These are phyloP conservation scores for Enhydra lutris DNA, from an alignment of 2,113 vertebrate genomes.

Conservation along the genomic window DNA sequence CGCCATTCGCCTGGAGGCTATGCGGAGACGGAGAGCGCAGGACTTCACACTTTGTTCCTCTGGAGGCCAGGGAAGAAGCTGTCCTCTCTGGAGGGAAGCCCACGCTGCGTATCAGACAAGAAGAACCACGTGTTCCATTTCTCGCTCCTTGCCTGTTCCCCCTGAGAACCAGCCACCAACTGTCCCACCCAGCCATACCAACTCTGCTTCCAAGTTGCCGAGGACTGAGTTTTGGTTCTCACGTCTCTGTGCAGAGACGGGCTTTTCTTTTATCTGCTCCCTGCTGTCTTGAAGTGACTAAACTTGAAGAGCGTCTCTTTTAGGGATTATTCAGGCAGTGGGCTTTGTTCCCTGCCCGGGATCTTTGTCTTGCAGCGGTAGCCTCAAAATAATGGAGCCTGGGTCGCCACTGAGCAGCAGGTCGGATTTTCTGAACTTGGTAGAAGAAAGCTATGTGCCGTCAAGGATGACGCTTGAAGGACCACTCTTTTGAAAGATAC, in stretches of 20 bases:
- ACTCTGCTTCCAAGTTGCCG: no score
- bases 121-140: accelerated
- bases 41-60: not conserved
- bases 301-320: not conserved
- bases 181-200: accelerated
- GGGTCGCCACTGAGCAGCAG: not conserved
- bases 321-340: not conserved
- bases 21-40: not conserved
- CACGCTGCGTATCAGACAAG: not conserved
- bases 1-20: accelerated
- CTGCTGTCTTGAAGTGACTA: not conserved
- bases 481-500: not conserved
- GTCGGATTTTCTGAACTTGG: not conserved
- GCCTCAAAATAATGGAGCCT: not conserved
- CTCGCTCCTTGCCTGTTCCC: no score
- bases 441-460: accelerated
- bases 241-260: not conserved
- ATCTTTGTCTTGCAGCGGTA: not conserved
- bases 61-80: not conserved
- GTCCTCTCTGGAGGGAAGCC: not conserved
- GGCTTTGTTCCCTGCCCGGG: not conserved
- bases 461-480: no score
- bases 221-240: not conserved
- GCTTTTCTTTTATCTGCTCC: not conserved
- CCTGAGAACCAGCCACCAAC: accelerated